Conservation (phyloP, 2,888 invertebrate species). For the Nomada ferruginata region DNA sequence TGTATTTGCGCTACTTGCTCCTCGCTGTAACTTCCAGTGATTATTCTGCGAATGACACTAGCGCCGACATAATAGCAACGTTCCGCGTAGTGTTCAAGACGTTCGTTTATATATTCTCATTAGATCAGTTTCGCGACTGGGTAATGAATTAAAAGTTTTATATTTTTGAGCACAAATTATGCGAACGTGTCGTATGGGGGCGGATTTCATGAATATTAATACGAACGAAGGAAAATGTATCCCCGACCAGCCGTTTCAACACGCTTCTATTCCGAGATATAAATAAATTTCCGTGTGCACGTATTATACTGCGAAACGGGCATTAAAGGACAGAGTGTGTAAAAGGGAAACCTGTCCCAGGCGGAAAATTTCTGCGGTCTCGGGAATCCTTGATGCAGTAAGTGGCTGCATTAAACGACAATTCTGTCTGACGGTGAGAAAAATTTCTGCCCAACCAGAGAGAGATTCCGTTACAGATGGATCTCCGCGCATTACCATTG, state of each 20-base stretch:
- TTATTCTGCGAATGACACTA: too few relatives aligned
- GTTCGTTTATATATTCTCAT: constrained; percentile 37
- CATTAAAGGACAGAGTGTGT: constrained; percentile 10
- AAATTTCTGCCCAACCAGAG: constrained; percentile 4
- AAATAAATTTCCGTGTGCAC: constrained; percentile 32
- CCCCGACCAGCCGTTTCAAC: background rate
- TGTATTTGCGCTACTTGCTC: too few relatives aligned
- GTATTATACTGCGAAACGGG: constrained; percentile 8
- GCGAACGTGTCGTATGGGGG: constrained; percentile 19
- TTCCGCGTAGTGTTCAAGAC: constrained; percentile 11
- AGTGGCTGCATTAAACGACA: constrained; percentile 53
- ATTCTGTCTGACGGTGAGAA: constrained; percentile 43
- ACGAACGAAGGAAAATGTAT: constrained; percentile 38
- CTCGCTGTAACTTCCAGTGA: too few relatives aligned
- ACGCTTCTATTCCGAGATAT: constrained; percentile 22
- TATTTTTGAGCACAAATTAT: constrained; percentile 42
- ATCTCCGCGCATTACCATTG: constrained; percentile 31
- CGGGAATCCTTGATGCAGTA: constrained; percentile 43
- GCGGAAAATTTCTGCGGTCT: constrained; percentile 44
- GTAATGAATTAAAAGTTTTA: constrained; percentile 33
- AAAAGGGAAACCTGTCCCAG: constrained; percentile 39
- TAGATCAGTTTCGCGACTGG: background rate
- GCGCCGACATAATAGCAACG: too few relatives aligned
- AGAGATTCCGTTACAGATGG: constrained; percentile 33
- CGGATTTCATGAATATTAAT: constrained; percentile 56